Evolutionary conservation across 2,113 vertebrate species (phyloP).

Genomic region (Hippocampus mohnikei): DNA sequence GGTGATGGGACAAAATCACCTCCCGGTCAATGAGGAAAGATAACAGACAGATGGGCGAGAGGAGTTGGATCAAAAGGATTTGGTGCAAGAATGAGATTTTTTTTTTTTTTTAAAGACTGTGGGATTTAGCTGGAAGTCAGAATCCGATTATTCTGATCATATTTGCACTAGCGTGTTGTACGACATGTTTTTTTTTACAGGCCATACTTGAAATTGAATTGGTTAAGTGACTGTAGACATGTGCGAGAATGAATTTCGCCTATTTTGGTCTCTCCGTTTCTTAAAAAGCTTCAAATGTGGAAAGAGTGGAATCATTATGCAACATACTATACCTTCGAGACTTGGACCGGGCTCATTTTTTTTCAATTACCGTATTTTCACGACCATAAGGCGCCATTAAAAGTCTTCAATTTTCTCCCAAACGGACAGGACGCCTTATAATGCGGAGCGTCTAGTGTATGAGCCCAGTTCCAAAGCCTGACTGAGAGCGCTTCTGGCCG

Average conservation of each 20-base stretch:
- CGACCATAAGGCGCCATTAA: too few species aligned
- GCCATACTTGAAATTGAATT: not conserved
- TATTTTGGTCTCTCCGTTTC: too few species aligned
- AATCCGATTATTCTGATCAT: not conserved
- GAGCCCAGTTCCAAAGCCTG: too few species aligned
- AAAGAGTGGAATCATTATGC: too few species aligned
- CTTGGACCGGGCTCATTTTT: too few species aligned
- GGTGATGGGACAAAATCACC: conserved; percentile 58
- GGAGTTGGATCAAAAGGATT: conserved; percentile 61
- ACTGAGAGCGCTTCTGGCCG: too few species aligned
- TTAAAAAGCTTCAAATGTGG: too few species aligned
- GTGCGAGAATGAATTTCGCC: not conserved
- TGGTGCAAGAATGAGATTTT: conserved; percentile 48
- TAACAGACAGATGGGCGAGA: conserved; percentile 48
- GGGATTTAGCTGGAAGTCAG: conserved; percentile 14
- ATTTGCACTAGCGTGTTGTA: not conserved
- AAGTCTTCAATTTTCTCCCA: too few species aligned
- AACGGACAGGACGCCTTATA: too few species aligned
- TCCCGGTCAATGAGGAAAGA: conserved; percentile 55
- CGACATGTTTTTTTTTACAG: not conserved
- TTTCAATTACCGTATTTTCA: too few species aligned
- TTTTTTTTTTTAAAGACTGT: conserved; percentile 33
- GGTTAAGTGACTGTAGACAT: not conserved
- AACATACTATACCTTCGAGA: too few species aligned
- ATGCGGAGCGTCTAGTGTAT: too few species aligned